Percentiles rank a stretch among this genome's conserved stretches.
Conservation (phyloP, 2,797 vertebrate genomes). For the Tapera naevia region DNA sequence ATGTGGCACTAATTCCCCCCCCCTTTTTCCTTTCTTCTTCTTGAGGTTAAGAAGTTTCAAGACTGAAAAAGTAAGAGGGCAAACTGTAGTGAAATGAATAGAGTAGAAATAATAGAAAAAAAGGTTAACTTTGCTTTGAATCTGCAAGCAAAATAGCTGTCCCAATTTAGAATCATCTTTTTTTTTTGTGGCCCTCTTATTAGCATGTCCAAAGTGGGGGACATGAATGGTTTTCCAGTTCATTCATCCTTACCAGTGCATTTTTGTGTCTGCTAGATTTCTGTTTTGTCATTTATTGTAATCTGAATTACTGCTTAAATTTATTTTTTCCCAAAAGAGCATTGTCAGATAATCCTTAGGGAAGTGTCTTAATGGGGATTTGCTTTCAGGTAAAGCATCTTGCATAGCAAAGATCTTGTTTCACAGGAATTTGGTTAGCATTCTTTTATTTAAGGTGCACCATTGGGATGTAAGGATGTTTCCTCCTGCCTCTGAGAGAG, state of each 20-base stretch:
- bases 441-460: neutral
- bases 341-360: neutral
- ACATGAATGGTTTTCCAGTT: neutral
- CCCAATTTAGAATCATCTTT: neutral
- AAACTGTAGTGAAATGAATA: neutral
- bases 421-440: neutral
- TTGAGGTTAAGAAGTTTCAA: neutral
- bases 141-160: neutral
- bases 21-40: neutral
- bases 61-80: neutral
- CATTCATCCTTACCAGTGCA: neutral
- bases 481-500: neutral
- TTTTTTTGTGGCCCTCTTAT: neutral
- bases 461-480: neutral
- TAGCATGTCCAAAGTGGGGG: neutral
- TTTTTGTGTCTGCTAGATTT: neutral
- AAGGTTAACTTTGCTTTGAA: neutral
- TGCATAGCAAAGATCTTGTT: neutral
- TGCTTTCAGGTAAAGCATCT: neutral
- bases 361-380: neutral
- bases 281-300: neutral
- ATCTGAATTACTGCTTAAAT: neutral
- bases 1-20: neutral
- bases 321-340: neutral
- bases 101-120: no score